Evolutionary conservation across 2,888 invertebrate species (phyloP), one percentile per base, ranked within the genome.

Genomic region (Acrobasis repandana): DNA sequence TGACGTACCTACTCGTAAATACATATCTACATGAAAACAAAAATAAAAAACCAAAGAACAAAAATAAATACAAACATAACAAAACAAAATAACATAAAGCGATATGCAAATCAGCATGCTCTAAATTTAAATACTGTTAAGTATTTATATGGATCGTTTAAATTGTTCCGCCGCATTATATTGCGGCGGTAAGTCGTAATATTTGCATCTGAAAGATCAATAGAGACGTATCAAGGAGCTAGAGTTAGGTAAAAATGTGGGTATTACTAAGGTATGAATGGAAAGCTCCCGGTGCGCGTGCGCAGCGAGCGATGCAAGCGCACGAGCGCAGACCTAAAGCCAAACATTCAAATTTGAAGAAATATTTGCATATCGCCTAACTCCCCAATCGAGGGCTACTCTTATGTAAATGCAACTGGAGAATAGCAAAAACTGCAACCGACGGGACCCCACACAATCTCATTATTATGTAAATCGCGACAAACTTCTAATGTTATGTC

Each of bases 41-140:
- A 83, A 79, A 78, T 76, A 75, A 80, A 74, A 82, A 86, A 86
- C 78, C 82, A 83, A 83, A 84, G 83, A 84, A 86, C 88, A 88
- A 90, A 92, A 92, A 92, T 90, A 91, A 88, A 92, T 89, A 90
- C 91, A 91, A 91, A 92, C 92, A 91, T 84, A 90, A 89, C 87
- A 85, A 81, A 83, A 86, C 75, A 76, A 75, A 79, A 78, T 76
- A 76, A 77, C 79, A 72, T 77, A 79, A 83, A 85, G 79, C 88
- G 88, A 90, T 90, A 91, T 90, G 90, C 90, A 90, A 91, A 91
- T 88, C 82, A 80, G 76, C 75, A 77, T 77, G 76, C 76, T 71
- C 57, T 65, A 66, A 67, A 71, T 73, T 65, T 74, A 74, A 80
- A 71, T 72, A 61, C 63, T 67, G 67, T 62, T 67, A 63, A 67